Evolutionary conservation across 2,113 vertebrate genomes (phyloP), one percentile per base, ranked within the genome.

Genomic region (Catagonus wagneri): DNA sequence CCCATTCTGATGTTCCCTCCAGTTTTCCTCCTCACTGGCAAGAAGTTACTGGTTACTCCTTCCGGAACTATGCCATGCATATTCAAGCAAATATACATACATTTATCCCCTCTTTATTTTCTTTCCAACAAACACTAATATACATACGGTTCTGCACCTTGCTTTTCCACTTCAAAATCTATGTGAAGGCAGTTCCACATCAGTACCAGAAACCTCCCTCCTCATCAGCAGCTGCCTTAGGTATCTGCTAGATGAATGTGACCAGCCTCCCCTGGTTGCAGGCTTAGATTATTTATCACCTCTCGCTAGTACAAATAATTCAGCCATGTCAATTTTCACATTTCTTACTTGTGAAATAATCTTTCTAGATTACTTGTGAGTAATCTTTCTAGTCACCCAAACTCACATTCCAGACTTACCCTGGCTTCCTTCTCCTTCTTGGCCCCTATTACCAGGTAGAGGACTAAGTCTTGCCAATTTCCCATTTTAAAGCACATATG

Each of bases 371-470:
- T n/a, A n/a, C 69, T 65, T 87, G 32, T 69, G 39, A 95, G 44
- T 72, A 58, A 17, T 74, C 65, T 74, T 76, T 85, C 54, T 50
- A 71, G 34, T 36, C 6, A 25, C 20, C 74, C 36, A 69, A 78
- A 52, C 50, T 84, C 29, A 44, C 25, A 84, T 20, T 36, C 93
- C 52, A 36, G 29, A 94, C 36, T 94, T 92, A 52, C 61, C 56
- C 50, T 65, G 19, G 65, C 81, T 0, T 6, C 29, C 71, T 93
- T 80, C 65, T 90, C 89, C 44, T 92, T 74, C 34, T 56, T 76
- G 72, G 56, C 32, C n/a, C 83, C 89, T 83, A 78, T 34, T 94
- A 89, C 60, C 52, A 89, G 74, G 78, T n/a, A 76, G 32, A 92
- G 36, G 32, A 27, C 79, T 52, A 90, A 81, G 50, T 60, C 54